phyloP scores from a whole-genome alignment of 2,113 vertebrate genomes.

The Cryptotis parvus region DNA sequence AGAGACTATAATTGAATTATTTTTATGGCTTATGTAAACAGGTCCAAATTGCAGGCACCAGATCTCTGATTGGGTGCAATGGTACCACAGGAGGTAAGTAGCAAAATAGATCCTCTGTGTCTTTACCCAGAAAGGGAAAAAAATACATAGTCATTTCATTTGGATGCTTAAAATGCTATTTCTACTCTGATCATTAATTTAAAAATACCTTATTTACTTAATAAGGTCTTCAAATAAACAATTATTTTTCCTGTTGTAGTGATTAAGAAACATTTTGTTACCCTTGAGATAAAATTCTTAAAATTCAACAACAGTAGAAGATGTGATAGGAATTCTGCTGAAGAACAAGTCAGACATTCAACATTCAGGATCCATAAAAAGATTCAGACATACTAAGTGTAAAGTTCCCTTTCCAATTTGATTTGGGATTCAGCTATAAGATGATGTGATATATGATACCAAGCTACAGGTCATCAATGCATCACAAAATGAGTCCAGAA shows the following conservation, averaged over 20 bases:
- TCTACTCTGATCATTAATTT: constrained; percentile 7
- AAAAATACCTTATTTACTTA: constrained; percentile 7
- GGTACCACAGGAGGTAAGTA: constrained; percentile 68
- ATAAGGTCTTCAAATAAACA: constrained; percentile 16
- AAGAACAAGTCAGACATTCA: constrained; percentile 15
- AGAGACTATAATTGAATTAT: neutral
- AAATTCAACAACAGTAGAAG: constrained; percentile 9
- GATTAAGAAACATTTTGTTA: constrained; percentile 12
- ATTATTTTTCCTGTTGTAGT: neutral
- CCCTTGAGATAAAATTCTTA: constrained; percentile 28
- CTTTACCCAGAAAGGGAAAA: neutral
- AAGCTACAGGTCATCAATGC: neutral
- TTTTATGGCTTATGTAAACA: constrained; percentile 51
- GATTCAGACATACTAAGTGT: neutral
- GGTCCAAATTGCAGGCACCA: neutral
- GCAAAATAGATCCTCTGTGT: neutral
- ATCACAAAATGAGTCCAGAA: neutral
- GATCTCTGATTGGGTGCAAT: constrained; percentile 64
- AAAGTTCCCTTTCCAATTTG: constrained; percentile 10
- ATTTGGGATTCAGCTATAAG: neutral
- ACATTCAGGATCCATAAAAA: neutral
- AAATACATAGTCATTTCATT: constrained; percentile 28
- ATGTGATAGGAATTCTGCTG: neutral
- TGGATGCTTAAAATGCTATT: neutral
- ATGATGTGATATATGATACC: no score